Evolutionary conservation across 1,140 invertebrate genomes (phyloP).

Genomic region (Listronotus oregonensis): DNA sequence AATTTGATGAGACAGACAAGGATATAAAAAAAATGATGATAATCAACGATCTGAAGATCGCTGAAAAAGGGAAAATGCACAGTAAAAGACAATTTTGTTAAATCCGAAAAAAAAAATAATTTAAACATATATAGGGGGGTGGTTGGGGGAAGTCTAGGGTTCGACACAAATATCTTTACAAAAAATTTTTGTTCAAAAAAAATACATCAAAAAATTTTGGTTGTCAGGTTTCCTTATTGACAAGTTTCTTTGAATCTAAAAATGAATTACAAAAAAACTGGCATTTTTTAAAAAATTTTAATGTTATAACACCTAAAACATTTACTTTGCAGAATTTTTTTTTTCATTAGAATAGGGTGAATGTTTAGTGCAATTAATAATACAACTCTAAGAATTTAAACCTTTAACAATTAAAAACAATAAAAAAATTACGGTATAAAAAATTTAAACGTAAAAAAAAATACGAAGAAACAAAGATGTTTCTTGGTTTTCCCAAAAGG

Average conservation of each 20-base stretch:
- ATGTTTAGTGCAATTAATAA: too few relatives aligned
- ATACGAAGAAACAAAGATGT: too few relatives aligned
- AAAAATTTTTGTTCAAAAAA: constrained; percentile 9
- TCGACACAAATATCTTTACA: background rate
- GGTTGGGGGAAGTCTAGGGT: background rate
- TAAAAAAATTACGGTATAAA: too few relatives aligned
- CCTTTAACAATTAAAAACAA: too few relatives aligned
- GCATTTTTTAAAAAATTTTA: constrained; percentile 2
- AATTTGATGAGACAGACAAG: constrained; percentile 6
- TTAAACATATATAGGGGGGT: background rate
- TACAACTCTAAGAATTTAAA: too few relatives aligned
- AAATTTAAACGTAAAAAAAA: too few relatives aligned
- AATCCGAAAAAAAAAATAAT: background rate
- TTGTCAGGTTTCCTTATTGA: constrained; percentile 1
- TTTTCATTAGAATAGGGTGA: too few relatives aligned
- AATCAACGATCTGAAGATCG: too few relatives aligned
- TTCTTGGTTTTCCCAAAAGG: too few relatives aligned
- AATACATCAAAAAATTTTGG: constrained; percentile 15
- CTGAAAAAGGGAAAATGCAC: background rate
- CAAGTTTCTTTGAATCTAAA: background rate
- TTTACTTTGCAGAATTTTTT: too few relatives aligned
- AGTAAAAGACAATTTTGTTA: background rate
- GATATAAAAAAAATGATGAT: background rate
- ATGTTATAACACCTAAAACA: too few relatives aligned
- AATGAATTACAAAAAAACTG: constrained; percentile 1